Evolutionary conservation across 2,113 vertebrate species (phyloP), one percentile per base, ranked within the genome.

Genomic region (Gambusia affinis): DNA sequence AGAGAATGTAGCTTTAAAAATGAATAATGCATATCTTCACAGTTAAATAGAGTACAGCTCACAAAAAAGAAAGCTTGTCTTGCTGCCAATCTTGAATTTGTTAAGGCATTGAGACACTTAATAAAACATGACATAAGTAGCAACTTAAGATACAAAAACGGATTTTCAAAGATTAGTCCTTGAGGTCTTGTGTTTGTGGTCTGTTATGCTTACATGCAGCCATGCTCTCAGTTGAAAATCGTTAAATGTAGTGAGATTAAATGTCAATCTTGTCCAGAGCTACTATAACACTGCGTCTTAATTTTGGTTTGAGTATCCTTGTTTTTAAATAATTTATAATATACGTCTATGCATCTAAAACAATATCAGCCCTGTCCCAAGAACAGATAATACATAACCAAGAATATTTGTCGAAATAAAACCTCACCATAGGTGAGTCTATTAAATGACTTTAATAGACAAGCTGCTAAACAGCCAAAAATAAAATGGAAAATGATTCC

Each of bases 1-100:
- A 63, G 78, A 88, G 83, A 88, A 89, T 54, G 70, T 80, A 82
- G 85, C 91, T 91, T 93, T 93, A 88, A 92, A 87, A 88, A 92
- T 91, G 90, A 92, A 92, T 93, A 89, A 91, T 92, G 87, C 89
- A 91, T 91, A 81, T 84, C 76, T 84, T 90, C 85, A 77, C 77
- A 70, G 84, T 86, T 87, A 86, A 92, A 89, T 81, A 80, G 73
- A 79, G 80, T 91, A 78, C 67, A 61, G 81, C 76, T 75, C 66
- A 78, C 42, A 81, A 74, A 70, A 51, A 63, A 57, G 51, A 61
- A 19, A 8, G 78, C 75, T 35, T 60, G 73, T 82, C 44, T 67
- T 66, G 6, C 69, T 84, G 80, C 76, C 80, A 81, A 88, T 84
- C 73, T 73, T 47, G 31, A 85, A 84, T 65, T 51, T 89, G 76